A percentile compares a stretch with the other conserved stretches of the same genome.
phyloP scores from a whole-genome alignment of 2,797 vertebrate species.

The Hozukius guyotensis region DNA sequence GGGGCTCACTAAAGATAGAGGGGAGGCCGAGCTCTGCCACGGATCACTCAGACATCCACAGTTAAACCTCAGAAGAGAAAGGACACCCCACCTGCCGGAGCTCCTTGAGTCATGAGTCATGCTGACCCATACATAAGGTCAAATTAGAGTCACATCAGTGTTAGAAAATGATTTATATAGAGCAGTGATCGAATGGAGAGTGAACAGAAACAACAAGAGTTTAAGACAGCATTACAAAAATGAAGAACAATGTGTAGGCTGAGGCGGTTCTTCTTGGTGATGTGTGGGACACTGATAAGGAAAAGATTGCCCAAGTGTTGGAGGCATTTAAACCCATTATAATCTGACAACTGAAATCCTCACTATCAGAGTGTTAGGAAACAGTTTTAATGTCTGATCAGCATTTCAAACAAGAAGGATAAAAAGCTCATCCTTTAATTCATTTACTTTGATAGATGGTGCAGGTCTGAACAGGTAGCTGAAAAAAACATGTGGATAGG shows the following conservation, averaged over 20 bases:
- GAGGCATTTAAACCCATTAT: background rate
- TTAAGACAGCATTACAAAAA: background rate
- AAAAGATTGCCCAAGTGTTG: background rate
- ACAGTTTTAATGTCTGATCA: background rate
- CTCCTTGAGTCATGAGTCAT: constrained; percentile 44
- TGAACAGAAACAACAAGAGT: background rate
- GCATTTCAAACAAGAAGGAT: background rate
- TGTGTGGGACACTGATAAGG: constrained; percentile 11
- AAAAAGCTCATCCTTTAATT: background rate
- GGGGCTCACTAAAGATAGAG: constrained; percentile 78
- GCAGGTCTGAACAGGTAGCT: background rate
- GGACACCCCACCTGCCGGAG: constrained; percentile 40
- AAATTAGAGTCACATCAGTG: background rate
- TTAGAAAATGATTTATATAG: constrained; percentile 3
- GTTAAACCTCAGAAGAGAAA: constrained; percentile 52
- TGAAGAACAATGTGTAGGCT: background rate
- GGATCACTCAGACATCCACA: constrained; percentile 66
- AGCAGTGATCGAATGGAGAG: background rate
- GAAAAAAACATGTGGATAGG: too few species aligned
- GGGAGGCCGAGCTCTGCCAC: constrained; percentile 43
- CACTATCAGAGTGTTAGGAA: background rate
- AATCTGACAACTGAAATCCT: background rate
- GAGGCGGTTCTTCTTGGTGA: background rate
- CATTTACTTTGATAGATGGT: background rate
- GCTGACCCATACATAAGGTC: constrained; percentile 19